Base-by-base conservation (phyloP, 1,140 invertebrate species). In the Subanguina moxae region DNA sequence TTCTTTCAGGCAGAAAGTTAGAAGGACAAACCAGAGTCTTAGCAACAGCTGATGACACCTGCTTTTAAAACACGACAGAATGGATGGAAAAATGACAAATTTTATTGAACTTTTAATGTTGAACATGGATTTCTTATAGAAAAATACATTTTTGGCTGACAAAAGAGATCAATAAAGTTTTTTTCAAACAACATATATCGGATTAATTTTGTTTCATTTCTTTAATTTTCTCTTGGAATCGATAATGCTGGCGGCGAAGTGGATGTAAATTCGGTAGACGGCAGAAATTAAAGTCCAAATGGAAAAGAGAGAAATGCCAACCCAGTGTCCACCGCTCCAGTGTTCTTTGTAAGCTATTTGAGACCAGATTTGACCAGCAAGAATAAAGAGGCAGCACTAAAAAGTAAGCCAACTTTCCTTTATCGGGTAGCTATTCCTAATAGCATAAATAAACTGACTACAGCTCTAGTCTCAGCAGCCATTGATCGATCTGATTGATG, bases 291-390 rank as follows among this genome's bases (percentile, higher is more conserved):
- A 63, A 9, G 80, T 82, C 80, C 80, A 82, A 8, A 73, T 79
- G 15, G 78, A 80, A 65, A 82, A 82, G 1, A 82, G 67, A 3
- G 70, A 70, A 52, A 82, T 82, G 11, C 80, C 80, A 48, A 82
- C 75, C 79, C 80, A 82, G 52, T 82, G 80, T 21, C 58, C 61
- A 38, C 71, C 74, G 3, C 66, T 69, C 80, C 80, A 81, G 45
- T 78, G 57, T n/a, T 59, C 32, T 62, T 68, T 62, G 58, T 82
- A 82, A 25, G 79, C 78, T 38, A 77, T 67, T 65, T 82, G 80
- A 9, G 80, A 82, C 80, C 80, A 82, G 61, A 82, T 67, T 67
- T 82, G 80, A 13, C 76, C 80, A 23, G 72, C 69, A 11, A 82
- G 65, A 43, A 82, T 82, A 28, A 74, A 74, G 21, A 81, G 15